A percentile compares a stretch with the other conserved stretches of the same genome.
Evolutionary conservation across 2,888 invertebrate genomes (phyloP).

Genomic region (Hydroisotoma schaefferi): DNA sequence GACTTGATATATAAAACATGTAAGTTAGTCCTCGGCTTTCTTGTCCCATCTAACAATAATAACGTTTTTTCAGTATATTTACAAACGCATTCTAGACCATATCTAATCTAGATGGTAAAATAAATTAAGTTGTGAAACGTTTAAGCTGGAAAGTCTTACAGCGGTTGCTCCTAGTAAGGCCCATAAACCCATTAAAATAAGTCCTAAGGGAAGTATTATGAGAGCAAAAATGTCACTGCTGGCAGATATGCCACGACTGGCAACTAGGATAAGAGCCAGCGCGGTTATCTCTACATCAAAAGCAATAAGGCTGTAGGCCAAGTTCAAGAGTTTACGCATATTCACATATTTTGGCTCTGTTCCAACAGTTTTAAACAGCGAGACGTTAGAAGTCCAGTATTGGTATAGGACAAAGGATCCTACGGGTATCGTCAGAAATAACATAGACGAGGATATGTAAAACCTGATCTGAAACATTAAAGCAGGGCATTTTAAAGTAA

Average conservation of each 20-base stretch:
- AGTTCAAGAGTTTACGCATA: slow-evolving; percentile 16
- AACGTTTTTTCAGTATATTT: slow-evolving; percentile 1
- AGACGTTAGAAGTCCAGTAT: slow-evolving; percentile 30
- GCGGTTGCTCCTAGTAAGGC: slow-evolving; percentile 8
- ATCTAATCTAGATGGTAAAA: too few relatives aligned
- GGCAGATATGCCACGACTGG: slow-evolving; percentile 1
- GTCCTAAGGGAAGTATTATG: slow-evolving; percentile 16
- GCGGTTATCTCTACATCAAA: slow-evolving; percentile 27
- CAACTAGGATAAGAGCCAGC: slow-evolving; percentile 13
- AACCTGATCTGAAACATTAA: slow-evolving; percentile 27
- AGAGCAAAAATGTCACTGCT: slow-evolving; percentile 5
- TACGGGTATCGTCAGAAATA: slow-evolving; percentile 19
- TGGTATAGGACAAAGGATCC: slow-evolving; percentile 26
- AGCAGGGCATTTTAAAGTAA: background rate
- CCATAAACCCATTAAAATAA: slow-evolving; percentile 12
- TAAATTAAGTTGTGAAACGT: too few relatives aligned
- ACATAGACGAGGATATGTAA: slow-evolving; percentile 27
- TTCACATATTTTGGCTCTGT: slow-evolving; percentile 38
- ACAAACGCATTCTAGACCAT: too few relatives aligned
- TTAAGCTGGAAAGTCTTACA: slow-evolving; percentile 1
- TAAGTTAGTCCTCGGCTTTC: slow-evolving; percentile 29
- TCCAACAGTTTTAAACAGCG: slow-evolving; percentile 31
- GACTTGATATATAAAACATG: slow-evolving; percentile 30
- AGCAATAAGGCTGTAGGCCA: slow-evolving; percentile 27
- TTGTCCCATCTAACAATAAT: slow-evolving; percentile 17